These are phyloP conservation scores for Lathamus discolor DNA, from an alignment of 2,113 vertebrate genomes.

Conservation along the genomic window DNA sequence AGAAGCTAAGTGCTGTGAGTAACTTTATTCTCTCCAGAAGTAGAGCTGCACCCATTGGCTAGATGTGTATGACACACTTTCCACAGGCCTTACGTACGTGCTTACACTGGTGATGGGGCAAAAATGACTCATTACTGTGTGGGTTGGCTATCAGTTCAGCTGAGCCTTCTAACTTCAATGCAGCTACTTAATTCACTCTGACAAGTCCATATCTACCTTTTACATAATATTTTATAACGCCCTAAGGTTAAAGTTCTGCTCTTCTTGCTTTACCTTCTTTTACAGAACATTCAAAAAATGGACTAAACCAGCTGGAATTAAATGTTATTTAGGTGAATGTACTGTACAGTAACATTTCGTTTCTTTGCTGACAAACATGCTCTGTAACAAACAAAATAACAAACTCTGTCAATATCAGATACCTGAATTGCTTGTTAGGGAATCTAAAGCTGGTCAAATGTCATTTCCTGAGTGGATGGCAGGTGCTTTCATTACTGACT, in stretches of 20 bases:
- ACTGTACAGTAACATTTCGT: background rate
- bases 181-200: slow-evolving; percentile 49
- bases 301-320: slow-evolving; percentile 25
- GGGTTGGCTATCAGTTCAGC: slow-evolving; percentile 58
- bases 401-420: background rate
- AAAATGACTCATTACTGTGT: slow-evolving; percentile 59
- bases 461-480: background rate
- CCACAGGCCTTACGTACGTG: background rate
- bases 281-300: background rate
- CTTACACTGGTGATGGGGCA: slow-evolving; percentile 28
- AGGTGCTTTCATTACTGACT: background rate
- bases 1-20: background rate
- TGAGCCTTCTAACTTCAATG: slow-evolving; percentile 6
- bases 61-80: slow-evolving; percentile 9
- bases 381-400: background rate
- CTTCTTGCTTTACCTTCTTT: slow-evolving; percentile 17
- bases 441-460: background rate
- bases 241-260: slow-evolving; percentile 51
- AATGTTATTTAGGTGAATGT: background rate
- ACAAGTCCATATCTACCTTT: slow-evolving; percentile 56
- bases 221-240: slow-evolving; percentile 56
- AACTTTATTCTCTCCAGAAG: slow-evolving; percentile 2
- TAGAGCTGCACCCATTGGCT: slow-evolving; percentile 17
- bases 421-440: background rate
- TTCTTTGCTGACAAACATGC: background rate